These are phyloP conservation scores for Panthera leo DNA, from an alignment of 2,113 vertebrate species.

Conservation along the genomic window DNA sequence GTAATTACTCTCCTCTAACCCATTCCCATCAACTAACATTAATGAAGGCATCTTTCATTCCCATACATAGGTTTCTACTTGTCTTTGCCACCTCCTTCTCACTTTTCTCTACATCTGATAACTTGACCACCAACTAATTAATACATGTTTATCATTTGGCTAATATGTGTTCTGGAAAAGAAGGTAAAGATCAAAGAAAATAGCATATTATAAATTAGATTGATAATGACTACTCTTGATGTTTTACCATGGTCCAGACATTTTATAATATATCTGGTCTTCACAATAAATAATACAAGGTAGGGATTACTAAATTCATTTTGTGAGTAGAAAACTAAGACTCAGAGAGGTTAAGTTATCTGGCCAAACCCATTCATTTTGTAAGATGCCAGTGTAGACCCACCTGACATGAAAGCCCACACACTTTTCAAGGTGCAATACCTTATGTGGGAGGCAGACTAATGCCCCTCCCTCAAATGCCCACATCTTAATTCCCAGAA, in stretches of 20 bases:
- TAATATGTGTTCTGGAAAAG: not conserved
- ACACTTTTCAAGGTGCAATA: not conserved
- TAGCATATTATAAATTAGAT: not conserved
- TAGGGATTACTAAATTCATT: constrained; percentile 1
- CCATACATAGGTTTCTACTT: not conserved
- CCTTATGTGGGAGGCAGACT: not conserved
- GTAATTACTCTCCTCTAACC: not conserved
- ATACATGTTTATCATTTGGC: not conserved
- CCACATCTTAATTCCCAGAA: not conserved
- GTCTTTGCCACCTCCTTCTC: not conserved
- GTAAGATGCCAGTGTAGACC: not conserved
- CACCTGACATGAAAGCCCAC: not conserved
- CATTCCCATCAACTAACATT: not conserved
- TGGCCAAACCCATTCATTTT: not conserved
- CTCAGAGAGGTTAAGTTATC: not conserved
- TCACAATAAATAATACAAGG: not conserved
- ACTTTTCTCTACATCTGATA: not conserved
- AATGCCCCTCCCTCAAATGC: not conserved
- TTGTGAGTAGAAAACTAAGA: not conserved
- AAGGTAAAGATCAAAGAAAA: not conserved
- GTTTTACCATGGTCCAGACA: not conserved
- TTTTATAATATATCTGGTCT: not conserved
- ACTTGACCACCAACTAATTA: not conserved
- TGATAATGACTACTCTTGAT: not conserved
- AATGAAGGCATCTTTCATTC: not conserved